Evolutionary conservation across 1,140 invertebrate species (phyloP).

Genomic region (Phortica variegata): DNA sequence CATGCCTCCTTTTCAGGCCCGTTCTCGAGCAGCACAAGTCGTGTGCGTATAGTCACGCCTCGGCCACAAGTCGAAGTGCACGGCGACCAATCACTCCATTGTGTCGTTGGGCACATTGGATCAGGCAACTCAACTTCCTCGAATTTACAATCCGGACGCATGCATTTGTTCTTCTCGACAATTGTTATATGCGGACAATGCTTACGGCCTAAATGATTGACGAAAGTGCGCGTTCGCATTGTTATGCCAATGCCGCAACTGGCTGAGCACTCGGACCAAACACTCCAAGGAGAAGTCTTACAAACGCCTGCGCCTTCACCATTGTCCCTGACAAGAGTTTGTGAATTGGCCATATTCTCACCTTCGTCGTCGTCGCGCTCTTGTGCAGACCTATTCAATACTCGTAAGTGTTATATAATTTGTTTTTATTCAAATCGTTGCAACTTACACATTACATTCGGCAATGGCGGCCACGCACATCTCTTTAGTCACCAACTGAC

Average conservation of each 20-base stretch:
- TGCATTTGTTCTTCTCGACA: constrained; percentile 76
- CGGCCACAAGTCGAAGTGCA: constrained; percentile 70
- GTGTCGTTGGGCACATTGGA: constrained; percentile 67
- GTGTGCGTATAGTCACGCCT: constrained; percentile 70
- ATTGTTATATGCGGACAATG: constrained; percentile 71
- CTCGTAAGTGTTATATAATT: background rate
- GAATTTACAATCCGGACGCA: constrained; percentile 64
- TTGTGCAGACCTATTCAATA: background rate
- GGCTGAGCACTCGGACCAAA: constrained; percentile 80
- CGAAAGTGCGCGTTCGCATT: constrained; percentile 72
- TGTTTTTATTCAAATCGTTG: background rate
- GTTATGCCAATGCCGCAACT: constrained; percentile 79
- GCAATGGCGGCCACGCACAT: constrained; percentile 77
- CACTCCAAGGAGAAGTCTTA: constrained; percentile 71
- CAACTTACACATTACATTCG: constrained; percentile 62
- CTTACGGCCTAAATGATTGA: constrained; percentile 73
- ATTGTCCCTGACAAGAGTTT: constrained; percentile 37
- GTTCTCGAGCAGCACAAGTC: constrained; percentile 67
- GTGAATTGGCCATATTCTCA: constrained; percentile 48
- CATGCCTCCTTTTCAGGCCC: constrained; percentile 62
- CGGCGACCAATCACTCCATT: constrained; percentile 73
- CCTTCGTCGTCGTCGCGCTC: constrained; percentile 54
- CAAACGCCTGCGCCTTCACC: constrained; percentile 64
- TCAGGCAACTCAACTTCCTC: constrained; percentile 61
- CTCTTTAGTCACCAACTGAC: constrained; percentile 81